Conservation (phyloP, 2,888 invertebrate genomes). For the Empis livida region DNA sequence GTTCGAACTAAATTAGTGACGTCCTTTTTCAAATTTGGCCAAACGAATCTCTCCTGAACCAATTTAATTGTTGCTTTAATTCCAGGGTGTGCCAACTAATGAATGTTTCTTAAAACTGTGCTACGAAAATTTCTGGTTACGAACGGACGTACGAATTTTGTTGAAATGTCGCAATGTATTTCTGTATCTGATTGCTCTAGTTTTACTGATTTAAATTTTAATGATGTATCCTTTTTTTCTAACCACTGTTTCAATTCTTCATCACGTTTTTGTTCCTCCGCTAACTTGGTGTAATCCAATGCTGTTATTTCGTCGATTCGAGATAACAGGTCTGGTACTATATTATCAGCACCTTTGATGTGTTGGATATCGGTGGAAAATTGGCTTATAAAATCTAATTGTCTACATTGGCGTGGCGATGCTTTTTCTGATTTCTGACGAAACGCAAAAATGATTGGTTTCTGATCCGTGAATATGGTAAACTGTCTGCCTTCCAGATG, state of each 20-base stretch:
- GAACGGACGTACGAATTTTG: not conserved
- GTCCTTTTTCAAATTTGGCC: not conserved
- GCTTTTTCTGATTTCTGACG: not conserved
- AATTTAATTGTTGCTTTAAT: not conserved
- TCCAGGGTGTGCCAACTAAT: slow-evolving; percentile 1
- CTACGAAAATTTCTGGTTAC: not conserved
- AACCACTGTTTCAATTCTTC: not conserved
- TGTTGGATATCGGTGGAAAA: not conserved
- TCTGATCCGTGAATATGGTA: not conserved
- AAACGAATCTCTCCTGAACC: slow-evolving; percentile 1
- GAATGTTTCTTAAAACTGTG: not conserved
- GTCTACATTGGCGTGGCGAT: not conserved
- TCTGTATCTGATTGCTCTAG: not conserved
- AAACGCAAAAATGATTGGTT: not conserved
- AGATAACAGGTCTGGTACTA: not conserved
- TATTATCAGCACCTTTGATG: not conserved
- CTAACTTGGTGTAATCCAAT: not conserved
- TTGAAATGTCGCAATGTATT: slow-evolving; percentile 4
- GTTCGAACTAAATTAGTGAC: not conserved
- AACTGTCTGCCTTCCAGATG: not conserved
- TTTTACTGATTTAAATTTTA: too few relatives aligned
- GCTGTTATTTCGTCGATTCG: not conserved
- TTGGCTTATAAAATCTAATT: not conserved
- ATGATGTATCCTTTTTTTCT: not conserved
- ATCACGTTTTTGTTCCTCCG: not conserved